Percentiles rank a stretch among this genome's conserved stretches.
Evolutionary conservation across 2,888 invertebrate genomes (phyloP).

Genomic region (Tetragnatha montana): DNA sequence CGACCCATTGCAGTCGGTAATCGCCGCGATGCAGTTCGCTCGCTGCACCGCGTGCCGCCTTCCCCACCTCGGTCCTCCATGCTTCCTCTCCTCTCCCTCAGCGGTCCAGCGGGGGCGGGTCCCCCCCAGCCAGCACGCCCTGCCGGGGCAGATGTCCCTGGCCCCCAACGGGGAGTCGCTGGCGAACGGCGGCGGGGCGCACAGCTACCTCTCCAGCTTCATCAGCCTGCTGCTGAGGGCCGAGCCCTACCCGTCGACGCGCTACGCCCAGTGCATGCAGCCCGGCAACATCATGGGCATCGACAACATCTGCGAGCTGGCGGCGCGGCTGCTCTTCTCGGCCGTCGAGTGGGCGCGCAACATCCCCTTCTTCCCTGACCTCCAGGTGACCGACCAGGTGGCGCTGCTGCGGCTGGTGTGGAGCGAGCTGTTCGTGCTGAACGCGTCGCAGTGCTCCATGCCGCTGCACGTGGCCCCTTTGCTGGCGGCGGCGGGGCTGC

Average conservation of each 20-base stretch:
- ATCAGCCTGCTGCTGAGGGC: conserved; percentile 95
- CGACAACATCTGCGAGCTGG: conserved; percentile 98
- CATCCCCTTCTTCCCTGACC: conserved; percentile 98
- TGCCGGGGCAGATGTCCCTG: conserved; percentile 87
- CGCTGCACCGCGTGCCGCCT: conserved; percentile 36
- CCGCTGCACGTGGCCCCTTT: conserved; percentile 96
- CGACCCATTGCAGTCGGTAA: too few species aligned
- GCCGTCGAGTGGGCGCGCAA: conserved; percentile 99
- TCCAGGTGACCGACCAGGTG: conserved; percentile 92
- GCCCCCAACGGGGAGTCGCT: conserved; percentile 87
- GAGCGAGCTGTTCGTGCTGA: conserved; percentile 98
- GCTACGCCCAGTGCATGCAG: conserved; percentile 93
- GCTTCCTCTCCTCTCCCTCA: conserved; percentile 77
- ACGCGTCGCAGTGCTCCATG: conserved; percentile 99
- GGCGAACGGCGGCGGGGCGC: conserved; percentile 85
- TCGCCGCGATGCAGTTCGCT: conserved; percentile 46
- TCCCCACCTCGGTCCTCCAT: conserved; percentile 56
- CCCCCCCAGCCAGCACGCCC: conserved; percentile 83
- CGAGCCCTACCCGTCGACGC: conserved; percentile 96
- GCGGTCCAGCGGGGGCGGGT: conserved; percentile 98
- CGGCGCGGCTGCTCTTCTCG: conserved; percentile 94
- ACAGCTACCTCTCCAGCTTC: conserved; percentile 93
- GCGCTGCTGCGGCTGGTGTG: conserved; percentile 95
- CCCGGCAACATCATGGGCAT: conserved; percentile 97
- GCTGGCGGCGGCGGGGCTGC: conserved; percentile 94